These are phyloP conservation scores for Oceanodroma tethys DNA, from an alignment of 2,113 vertebrate species.

Conservation along the genomic window DNA sequence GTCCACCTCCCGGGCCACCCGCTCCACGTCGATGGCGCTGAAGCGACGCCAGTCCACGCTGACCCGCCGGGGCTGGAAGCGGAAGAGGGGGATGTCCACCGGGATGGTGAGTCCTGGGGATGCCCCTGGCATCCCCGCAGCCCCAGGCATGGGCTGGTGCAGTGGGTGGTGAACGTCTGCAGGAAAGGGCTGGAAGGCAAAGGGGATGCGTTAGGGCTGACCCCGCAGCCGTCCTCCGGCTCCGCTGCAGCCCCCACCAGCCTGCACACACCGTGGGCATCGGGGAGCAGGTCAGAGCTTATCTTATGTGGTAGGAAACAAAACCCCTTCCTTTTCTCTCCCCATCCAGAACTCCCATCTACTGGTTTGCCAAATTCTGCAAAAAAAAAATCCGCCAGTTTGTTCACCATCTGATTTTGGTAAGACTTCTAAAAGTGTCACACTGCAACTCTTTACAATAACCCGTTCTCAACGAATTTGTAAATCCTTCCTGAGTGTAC, in stretches of 20 bases:
- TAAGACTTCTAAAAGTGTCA: neutral
- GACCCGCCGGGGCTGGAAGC: slow-evolving; percentile 65
- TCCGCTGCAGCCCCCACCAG: neutral
- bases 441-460: neutral
- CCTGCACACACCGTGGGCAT: neutral
- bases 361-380: neutral
- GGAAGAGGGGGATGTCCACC: slow-evolving; percentile 40
- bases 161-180: neutral
- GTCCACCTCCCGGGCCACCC: slow-evolving; percentile 72
- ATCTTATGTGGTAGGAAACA: neutral
- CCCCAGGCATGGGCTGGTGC: neutral
- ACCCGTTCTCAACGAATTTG: neutral
- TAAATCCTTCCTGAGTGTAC: neutral
- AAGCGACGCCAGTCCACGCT: slow-evolving; percentile 74
- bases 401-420: neutral
- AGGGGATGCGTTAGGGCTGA: neutral
- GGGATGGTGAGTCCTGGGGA: neutral
- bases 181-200: slow-evolving; percentile 23
- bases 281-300: neutral
- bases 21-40: slow-evolving; percentile 72
- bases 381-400: neutral
- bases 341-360: neutral
- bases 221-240: rapidly evolving
- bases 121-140: neutral
- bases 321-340: neutral